Percentiles rank a stretch among this genome's conserved stretches.
Evolutionary conservation across 2,113 vertebrate genomes (phyloP).

Genomic region (Myiagra hebetior): DNA sequence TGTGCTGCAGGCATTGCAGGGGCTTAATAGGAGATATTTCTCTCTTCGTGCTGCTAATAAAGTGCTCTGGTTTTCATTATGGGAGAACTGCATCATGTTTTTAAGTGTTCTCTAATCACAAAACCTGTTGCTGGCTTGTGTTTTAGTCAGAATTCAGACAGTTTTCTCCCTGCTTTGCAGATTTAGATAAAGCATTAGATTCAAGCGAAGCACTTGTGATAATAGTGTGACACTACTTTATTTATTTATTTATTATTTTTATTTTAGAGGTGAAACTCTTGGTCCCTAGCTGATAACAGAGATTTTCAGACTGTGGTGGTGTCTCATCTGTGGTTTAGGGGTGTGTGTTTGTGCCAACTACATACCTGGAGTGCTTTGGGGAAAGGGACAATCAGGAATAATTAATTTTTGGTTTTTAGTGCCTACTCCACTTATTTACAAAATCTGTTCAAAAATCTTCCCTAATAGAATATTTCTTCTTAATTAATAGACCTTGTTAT

Average conservation of each 20-base stretch:
- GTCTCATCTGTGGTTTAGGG: background rate
- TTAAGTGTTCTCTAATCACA: background rate
- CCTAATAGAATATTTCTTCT: background rate
- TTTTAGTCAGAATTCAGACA: background rate
- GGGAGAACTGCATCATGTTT: background rate
- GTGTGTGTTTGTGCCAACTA: rapidly evolving
- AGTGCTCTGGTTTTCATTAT: background rate
- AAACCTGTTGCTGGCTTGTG: background rate
- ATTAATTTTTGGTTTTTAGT: background rate
- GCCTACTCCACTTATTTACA: background rate
- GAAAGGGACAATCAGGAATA: background rate
- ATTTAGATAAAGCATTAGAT: background rate
- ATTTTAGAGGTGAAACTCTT: background rate
- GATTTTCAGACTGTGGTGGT: background rate
- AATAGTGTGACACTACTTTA: too few relatives aligned
- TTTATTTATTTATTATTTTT: background rate
- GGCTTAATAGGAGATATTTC: background rate
- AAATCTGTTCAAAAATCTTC: background rate
- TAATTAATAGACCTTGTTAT: constrained; percentile 17
- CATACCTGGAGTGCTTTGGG: background rate
- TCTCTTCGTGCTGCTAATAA: background rate
- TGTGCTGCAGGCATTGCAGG: background rate
- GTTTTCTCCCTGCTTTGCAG: background rate
- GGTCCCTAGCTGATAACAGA: background rate
- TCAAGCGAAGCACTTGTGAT: background rate